A percentile compares a stretch with the other conserved stretches of the same genome.
Conservation (phyloP, 2,113 vertebrate genomes). For the Pardalotus punctatus region DNA sequence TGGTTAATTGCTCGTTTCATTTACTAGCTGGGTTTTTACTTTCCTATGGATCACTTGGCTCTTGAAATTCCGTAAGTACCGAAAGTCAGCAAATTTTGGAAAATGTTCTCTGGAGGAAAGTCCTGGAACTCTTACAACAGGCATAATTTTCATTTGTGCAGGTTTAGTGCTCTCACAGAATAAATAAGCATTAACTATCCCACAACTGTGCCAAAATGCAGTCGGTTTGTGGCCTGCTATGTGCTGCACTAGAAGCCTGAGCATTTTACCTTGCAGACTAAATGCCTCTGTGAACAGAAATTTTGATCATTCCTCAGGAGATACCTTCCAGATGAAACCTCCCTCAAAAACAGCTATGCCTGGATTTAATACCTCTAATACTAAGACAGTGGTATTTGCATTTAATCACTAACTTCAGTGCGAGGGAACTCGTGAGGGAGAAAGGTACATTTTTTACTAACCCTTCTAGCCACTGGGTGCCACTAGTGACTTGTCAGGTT, state of each 20-base stretch:
- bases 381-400: neutral
- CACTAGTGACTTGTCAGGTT: slow-evolving; percentile 53
- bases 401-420: neutral
- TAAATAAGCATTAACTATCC: slow-evolving; percentile 61
- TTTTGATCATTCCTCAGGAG: neutral
- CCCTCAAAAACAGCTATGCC: neutral
- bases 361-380: neutral
- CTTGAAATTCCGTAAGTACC: slow-evolving; percentile 18
- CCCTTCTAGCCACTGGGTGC: slow-evolving; percentile 66
- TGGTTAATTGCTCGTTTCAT: slow-evolving; percentile 58
- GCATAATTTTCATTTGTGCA: slow-evolving; percentile 32
- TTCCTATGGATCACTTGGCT: slow-evolving; percentile 55
- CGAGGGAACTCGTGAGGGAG: neutral
- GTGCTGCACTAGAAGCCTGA: neutral
- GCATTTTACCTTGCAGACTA: neutral
- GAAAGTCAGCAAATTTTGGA: slow-evolving; percentile 57
- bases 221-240: neutral
- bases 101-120: slow-evolving; percentile 55
- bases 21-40: slow-evolving; percentile 51
- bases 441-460: slow-evolving; percentile 48
- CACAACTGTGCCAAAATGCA: neutral
- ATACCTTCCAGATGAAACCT: neutral
- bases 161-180: slow-evolving; percentile 41
- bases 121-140: slow-evolving; percentile 52
- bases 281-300: neutral